These are phyloP conservation scores for Vanacampus margaritifer DNA, from an alignment of 2,113 vertebrate genomes.

Conservation along the genomic window DNA sequence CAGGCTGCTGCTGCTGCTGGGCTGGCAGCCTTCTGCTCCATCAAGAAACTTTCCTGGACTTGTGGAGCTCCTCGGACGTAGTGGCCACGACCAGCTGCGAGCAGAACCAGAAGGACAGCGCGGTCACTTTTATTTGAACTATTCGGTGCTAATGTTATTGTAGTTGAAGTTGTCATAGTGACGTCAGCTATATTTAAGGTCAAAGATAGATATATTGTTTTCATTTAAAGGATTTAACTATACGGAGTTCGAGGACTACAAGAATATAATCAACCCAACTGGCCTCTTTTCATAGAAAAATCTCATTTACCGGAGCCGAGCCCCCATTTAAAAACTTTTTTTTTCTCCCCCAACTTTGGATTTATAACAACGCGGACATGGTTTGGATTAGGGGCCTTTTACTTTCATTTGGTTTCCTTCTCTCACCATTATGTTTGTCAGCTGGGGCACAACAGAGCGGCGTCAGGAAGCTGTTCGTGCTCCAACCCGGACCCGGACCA, in stretches of 20 bases:
- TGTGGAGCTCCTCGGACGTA: slow-evolving; percentile 43
- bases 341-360: neutral
- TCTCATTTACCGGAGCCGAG: neutral
- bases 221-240: neutral
- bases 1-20: slow-evolving; percentile 69
- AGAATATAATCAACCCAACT: neutral
- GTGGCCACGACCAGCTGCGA: slow-evolving; percentile 3
- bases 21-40: slow-evolving; percentile 60
- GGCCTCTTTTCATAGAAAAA: neutral
- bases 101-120: neutral
- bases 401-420: slow-evolving; percentile 62
- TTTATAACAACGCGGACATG: slow-evolving; percentile 66
- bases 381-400: slow-evolving; percentile 77
- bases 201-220: too few relatives aligned
- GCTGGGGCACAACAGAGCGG: slow-evolving; percentile 64
- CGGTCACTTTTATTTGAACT: neutral
- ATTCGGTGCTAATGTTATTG: neutral
- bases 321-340: neutral
- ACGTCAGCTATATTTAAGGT: neutral
- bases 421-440: slow-evolving; percentile 58
- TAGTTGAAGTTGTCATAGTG: neutral
- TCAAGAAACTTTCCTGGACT: slow-evolving; percentile 75
- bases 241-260: neutral
- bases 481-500: slow-evolving; percentile 73
- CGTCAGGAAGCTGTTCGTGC: slow-evolving; percentile 79